These are phyloP conservation scores for Drosophila sturtevanti DNA, from an alignment of 1,140 invertebrate genomes.

Conservation along the genomic window DNA sequence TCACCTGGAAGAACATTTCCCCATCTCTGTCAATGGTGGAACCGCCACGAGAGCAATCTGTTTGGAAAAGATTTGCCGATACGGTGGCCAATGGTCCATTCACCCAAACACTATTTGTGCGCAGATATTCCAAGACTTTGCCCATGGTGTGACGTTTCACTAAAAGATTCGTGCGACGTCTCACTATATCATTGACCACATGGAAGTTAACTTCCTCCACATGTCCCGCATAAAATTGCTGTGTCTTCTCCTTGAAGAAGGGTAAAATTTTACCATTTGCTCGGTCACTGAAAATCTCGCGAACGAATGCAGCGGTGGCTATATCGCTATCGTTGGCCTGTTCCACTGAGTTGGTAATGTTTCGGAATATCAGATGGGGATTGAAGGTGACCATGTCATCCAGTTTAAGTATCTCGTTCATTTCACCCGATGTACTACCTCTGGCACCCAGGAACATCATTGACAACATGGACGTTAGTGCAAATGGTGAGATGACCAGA, in stretches of 20 bases:
- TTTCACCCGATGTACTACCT: conserved; percentile 93
- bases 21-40: conserved; percentile 90
- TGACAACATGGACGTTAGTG: conserved; percentile 91
- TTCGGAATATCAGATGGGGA: conserved; percentile 92
- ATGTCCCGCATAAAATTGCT: conserved; percentile 92
- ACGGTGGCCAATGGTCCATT: conserved; percentile 90
- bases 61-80: conserved; percentile 91
- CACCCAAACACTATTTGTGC: conserved; percentile 87
- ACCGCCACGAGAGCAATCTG: conserved; percentile 87
- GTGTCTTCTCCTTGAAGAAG: conserved; percentile 92
- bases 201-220: conserved; percentile 93
- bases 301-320: conserved; percentile 89
- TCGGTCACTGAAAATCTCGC: conserved; percentile 90
- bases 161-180: conserved; percentile 89
- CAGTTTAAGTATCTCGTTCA: conserved; percentile 92
- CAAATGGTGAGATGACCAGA: conserved; percentile 92
- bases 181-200: conserved; percentile 89
- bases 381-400: conserved; percentile 95
- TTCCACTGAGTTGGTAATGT: conserved; percentile 90
- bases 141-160: conserved; percentile 91
- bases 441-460: conserved; percentile 94
- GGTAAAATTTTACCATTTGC: conserved; percentile 90
- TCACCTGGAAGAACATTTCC: conserved; percentile 92
- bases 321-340: conserved; percentile 87
- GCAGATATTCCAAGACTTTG: conserved; percentile 89